Evolutionary conservation across 2,888 invertebrate species (phyloP).

Genomic region (Agonopterix arenella): DNA sequence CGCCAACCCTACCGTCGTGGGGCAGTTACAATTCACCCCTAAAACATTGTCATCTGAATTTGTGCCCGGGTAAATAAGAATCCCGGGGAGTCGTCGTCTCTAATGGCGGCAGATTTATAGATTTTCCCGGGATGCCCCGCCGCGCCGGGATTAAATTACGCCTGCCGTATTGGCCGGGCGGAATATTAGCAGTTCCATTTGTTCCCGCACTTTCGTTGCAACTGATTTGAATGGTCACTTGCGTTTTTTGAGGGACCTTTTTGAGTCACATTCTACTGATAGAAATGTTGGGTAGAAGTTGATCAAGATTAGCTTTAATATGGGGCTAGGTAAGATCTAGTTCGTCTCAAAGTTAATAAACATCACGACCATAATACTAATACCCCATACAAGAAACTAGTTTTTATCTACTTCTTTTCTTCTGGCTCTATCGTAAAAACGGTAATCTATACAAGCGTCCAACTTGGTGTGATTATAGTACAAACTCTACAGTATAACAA

Average conservation of each 20-base stretch:
- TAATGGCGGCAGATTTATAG: conserved; percentile 78
- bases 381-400: too few species aligned
- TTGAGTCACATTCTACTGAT: too few species aligned
- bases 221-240: conserved; percentile 55
- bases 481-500: too few species aligned
- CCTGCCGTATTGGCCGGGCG: conserved; percentile 68
- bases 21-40: conserved; percentile 72
- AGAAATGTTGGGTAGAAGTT: too few species aligned
- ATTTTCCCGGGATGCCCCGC: conserved; percentile 72
- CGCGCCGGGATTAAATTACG: conserved; percentile 73
- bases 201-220: conserved; percentile 45
- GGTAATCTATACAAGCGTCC: too few species aligned
- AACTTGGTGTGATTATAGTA: too few species aligned
- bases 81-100: conserved; percentile 65
- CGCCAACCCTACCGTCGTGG: conserved; percentile 51
- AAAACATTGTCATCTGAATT: conserved; percentile 78
- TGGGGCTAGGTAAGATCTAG: too few species aligned
- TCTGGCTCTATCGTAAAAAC: too few species aligned
- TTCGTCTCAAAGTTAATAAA: too few species aligned
- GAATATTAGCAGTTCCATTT: conserved; percentile 72
- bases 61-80: conserved; percentile 76
- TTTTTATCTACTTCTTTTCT: too few species aligned
- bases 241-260: background rate
- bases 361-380: too few species aligned
- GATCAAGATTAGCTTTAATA: too few species aligned